Conservation (phyloP, 53 echinoderm and acorn worm genomes). For the Arbacia lixula region DNA sequence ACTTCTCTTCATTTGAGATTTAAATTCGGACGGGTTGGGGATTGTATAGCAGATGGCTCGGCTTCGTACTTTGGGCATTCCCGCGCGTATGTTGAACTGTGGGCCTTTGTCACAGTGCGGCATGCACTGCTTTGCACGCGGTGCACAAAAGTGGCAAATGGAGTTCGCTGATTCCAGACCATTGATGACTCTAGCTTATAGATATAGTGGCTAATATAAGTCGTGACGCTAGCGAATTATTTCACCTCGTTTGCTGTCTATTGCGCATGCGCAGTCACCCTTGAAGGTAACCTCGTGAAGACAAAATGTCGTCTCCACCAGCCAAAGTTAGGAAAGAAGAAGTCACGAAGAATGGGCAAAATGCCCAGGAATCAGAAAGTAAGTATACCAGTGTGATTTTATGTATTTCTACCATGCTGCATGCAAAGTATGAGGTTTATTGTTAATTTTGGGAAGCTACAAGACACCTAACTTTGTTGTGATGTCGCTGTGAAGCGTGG, state of each 20-base stretch:
- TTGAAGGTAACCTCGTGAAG: conserved; percentile 57
- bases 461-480: conserved; percentile 16
- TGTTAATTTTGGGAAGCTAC: not conserved
- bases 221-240: conserved; percentile 3
- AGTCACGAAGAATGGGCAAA: conserved; percentile 96
- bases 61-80: no score
- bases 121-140: conserved; percentile 46
- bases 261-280: conserved; percentile 48
- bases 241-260: not conserved
- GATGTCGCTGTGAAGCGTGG: conserved; percentile 34
- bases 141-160: not conserved
- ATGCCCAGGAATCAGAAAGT: conserved; percentile 92
- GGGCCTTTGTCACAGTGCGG: conserved; percentile 41
- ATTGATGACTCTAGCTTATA: not conserved
- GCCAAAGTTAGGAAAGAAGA: conserved; percentile 98
- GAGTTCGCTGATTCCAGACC: conserved; percentile 29
- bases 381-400: conserved; percentile 41
- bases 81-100: conserved; percentile 43
- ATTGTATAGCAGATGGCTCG: no score
- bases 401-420: not conserved
- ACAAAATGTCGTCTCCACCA: conserved; percentile 61
- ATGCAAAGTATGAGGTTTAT: not conserved
- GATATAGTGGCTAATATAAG: not conserved
- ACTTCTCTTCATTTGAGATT: no score
- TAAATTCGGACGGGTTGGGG: no score